A percentile compares a stretch with the other conserved stretches of the same genome.
These are phyloP conservation scores for Todiramphus saurophagus DNA, from an alignment of 2,113 vertebrate species.

Conservation along the genomic window DNA sequence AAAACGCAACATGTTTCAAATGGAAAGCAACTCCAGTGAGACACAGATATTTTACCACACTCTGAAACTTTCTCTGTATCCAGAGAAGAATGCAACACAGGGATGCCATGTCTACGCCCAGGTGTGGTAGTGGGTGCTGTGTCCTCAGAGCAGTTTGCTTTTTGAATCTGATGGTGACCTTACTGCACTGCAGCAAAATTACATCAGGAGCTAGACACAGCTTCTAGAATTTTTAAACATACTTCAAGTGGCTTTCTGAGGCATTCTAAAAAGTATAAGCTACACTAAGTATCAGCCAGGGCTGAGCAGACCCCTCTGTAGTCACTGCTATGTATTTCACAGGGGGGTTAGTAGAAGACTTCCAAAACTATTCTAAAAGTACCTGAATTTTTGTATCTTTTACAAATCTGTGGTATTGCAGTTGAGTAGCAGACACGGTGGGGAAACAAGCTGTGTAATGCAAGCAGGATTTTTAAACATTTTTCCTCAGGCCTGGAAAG, in stretches of 20 bases:
- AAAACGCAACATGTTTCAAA: background rate
- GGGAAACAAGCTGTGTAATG: background rate
- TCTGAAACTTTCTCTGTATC: background rate
- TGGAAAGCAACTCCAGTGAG: background rate
- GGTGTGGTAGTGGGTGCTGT: fast-evolving
- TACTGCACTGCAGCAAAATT: background rate
- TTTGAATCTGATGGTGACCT: background rate
- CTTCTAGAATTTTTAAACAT: background rate
- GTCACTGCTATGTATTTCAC: background rate
- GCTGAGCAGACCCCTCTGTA: background rate
- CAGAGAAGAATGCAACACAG: background rate
- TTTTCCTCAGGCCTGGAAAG: background rate
- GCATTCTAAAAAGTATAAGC: background rate
- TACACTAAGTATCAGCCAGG: background rate
- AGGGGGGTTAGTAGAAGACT: background rate
- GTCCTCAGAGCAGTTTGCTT: background rate
- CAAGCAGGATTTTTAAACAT: background rate
- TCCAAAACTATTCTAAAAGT: background rate
- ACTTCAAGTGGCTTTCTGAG: background rate
- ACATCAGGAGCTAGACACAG: fast-evolving
- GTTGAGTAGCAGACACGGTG: background rate
- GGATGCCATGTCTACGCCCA: fast-evolving
- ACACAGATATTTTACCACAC: background rate
- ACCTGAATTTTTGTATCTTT: background rate
- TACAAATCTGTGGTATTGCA: background rate